These are phyloP conservation scores for Caenorhabditis tropicalis DNA, from an alignment of 1,140 invertebrate species.

Conservation along the genomic window DNA sequence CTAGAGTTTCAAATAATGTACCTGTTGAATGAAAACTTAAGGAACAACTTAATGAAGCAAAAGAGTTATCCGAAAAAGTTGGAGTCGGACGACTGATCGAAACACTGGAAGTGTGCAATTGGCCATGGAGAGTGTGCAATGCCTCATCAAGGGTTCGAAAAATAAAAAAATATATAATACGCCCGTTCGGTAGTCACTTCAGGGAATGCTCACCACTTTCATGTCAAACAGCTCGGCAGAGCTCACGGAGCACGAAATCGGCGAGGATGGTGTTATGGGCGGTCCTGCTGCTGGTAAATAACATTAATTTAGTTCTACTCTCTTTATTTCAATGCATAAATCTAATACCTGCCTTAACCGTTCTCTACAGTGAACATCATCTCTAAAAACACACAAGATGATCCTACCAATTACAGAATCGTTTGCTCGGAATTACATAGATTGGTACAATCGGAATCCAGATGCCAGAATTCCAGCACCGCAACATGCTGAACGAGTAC, in stretches of 20 bases:
- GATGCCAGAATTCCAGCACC: neutral
- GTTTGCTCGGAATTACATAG: neutral
- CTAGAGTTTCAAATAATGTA: neutral
- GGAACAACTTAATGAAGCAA: neutral
- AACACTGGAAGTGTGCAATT: neutral
- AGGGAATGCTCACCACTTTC: neutral
- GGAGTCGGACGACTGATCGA: neutral
- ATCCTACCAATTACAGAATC: neutral
- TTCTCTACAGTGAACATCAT: no score
- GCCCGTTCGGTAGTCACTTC: neutral
- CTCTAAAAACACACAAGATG: no score
- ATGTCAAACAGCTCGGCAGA: neutral
- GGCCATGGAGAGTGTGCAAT: constrained; percentile 8
- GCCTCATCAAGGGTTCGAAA: neutral
- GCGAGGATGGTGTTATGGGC: neutral
- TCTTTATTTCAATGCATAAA: no score
- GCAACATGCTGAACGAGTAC: neutral
- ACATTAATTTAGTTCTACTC: neutral
- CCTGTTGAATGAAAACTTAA: neutral
- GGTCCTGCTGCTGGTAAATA: neutral
- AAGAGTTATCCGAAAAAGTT: neutral
- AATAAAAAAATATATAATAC: neutral
- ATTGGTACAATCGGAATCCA: neutral
- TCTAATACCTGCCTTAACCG: no score
- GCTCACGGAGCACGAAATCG: neutral